A percentile compares a stretch with the other conserved stretches of the same genome.
These are phyloP conservation scores for Pristionchus mayeri DNA, from an alignment of 2,888 invertebrate species.

Conservation along the genomic window DNA sequence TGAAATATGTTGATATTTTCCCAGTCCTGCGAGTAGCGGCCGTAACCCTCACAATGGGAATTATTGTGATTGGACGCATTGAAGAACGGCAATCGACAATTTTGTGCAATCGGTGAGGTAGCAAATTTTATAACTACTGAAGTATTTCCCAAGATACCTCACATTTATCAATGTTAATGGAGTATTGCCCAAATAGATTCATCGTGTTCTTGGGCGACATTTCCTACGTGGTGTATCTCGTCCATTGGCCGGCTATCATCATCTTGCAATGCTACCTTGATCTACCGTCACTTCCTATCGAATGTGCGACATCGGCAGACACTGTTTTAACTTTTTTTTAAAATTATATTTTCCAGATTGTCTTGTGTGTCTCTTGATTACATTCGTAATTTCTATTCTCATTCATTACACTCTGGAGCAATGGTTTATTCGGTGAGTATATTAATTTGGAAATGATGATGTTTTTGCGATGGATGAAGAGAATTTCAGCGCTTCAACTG, in stretches of 20 bases:
- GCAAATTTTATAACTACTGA: no score
- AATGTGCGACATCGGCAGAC: no score
- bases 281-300: neutral
- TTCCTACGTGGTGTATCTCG: no score
- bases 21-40: neutral
- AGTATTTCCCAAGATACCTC: no score
- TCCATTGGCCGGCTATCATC: no score
- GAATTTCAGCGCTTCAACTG: no score
- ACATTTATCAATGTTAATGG: neutral
- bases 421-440: neutral
- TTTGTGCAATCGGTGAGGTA: neutral
- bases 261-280: conserved; percentile 33
- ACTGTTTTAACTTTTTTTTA: no score
- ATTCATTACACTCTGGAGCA: conserved; percentile 33
- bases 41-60: neutral
- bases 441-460: no score
- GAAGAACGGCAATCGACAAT: neutral
- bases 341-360: conserved; percentile 33
- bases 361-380: neutral
- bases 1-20: no score
- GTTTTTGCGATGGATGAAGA: no score
- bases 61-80: neutral
- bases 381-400: neutral
- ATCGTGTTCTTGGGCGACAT: conserved; percentile 36
- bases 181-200: neutral